Percentiles rank a stretch among this genome's conserved stretches.
Evolutionary conservation across 2,797 vertebrate species (phyloP).

Genomic region (Megalops cyprinoides): DNA sequence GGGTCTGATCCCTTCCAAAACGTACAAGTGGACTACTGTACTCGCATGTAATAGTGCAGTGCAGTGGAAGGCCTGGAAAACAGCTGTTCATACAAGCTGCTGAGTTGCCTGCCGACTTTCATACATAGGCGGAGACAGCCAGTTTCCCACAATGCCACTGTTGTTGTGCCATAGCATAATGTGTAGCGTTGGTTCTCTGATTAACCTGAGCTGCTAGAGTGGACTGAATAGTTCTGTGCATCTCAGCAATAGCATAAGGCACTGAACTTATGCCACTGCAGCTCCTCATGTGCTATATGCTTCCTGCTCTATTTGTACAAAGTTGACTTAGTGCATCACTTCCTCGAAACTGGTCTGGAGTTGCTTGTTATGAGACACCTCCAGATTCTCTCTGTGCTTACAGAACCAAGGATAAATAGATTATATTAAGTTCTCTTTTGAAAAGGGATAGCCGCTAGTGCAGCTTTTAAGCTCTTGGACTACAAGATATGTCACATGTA

Average conservation of each 20-base stretch:
- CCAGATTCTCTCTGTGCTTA: not conserved
- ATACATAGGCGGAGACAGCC: not conserved
- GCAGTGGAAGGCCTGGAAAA: conserved; percentile 47
- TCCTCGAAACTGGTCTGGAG: not conserved
- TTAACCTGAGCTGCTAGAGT: not conserved
- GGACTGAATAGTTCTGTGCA: not conserved
- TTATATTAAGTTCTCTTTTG: not conserved
- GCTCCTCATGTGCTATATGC: not conserved
- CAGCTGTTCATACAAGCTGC: conserved; percentile 55
- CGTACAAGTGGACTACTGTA: conserved; percentile 51
- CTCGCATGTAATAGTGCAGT: conserved; percentile 34
- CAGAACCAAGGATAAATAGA: not conserved
- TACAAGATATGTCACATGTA: not conserved
- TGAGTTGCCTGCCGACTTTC: too few relatives aligned
- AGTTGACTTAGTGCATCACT: not conserved
- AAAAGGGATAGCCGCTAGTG: not conserved
- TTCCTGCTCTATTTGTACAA: not conserved
- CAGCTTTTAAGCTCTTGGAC: not conserved
- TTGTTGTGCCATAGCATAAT: not conserved
- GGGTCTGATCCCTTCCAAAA: conserved; percentile 48
- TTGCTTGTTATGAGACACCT: not conserved
- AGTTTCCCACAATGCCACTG: conserved; percentile 10
- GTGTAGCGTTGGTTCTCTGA: not conserved
- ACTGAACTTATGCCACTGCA: not conserved
- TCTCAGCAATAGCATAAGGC: not conserved